phyloP scores from a whole-genome alignment of 92 coral and sea anemone species.

The Epizoanthus fatuus region DNA sequence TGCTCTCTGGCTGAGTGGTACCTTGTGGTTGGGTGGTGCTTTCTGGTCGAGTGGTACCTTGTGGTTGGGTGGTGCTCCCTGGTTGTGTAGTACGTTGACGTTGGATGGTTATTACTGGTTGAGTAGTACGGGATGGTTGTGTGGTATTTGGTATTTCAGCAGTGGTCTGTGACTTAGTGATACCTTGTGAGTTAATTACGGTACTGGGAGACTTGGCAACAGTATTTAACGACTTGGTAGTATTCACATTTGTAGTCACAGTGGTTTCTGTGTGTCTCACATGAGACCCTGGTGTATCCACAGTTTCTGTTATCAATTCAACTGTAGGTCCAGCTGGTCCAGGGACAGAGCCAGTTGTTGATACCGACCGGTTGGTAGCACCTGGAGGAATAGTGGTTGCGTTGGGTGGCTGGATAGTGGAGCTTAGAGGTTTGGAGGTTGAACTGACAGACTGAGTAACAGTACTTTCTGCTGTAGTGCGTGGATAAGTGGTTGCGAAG shows the following conservation, averaged over 20 bases:
- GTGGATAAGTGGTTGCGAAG: background rate
- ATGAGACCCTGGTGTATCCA: constrained; percentile 22
- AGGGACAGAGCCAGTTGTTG: background rate
- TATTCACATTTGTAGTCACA: background rate
- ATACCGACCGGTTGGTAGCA: background rate
- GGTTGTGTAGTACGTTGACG: constrained; percentile 1
- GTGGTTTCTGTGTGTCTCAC: constrained; percentile 26
- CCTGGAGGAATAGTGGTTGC: background rate
- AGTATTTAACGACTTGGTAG: background rate
- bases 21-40: constrained; percentile 9
- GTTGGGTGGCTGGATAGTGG: background rate
- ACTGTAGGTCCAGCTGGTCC: background rate
- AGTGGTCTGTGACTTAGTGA: no score
- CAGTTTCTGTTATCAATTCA: background rate
- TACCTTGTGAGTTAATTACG: no score
- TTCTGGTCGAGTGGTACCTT: background rate
- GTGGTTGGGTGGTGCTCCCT: background rate
- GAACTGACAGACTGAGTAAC: background rate
- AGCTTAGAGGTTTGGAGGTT: background rate
- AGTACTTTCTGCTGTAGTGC: background rate
- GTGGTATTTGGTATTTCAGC: background rate
- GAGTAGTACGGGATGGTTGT: background rate
- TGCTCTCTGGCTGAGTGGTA: background rate
- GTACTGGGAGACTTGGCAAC: no score
- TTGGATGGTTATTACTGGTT: background rate